Conservation (phyloP, 2,888 invertebrate genomes). For the Zeuzera pyrina region DNA sequence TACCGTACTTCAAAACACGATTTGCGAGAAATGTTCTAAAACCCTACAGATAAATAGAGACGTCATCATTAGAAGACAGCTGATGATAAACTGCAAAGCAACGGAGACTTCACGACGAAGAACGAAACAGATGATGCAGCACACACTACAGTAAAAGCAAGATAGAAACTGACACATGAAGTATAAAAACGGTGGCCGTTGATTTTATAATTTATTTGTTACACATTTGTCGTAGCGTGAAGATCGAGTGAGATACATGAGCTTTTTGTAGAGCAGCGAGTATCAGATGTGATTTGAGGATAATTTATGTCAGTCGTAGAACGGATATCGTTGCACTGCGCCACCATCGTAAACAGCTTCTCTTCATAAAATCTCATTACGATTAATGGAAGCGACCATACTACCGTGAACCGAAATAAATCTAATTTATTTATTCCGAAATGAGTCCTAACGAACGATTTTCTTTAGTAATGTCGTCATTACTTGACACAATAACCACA, state of each 20-base stretch:
- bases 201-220: slow-evolving; percentile 73
- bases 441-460: no score
- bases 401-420: not conserved
- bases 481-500: no score
- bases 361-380: slow-evolving; percentile 27
- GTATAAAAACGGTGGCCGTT: slow-evolving; percentile 65
- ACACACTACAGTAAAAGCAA: slow-evolving; percentile 28
- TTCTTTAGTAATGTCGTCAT: no score
- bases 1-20: slow-evolving; percentile 45
- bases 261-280: slow-evolving; percentile 61
- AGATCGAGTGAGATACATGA: slow-evolving; percentile 67
- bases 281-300: slow-evolving; percentile 68
- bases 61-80: slow-evolving; percentile 55
- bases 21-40: slow-evolving; percentile 46
- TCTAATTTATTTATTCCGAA: no score
- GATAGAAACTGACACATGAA: slow-evolving; percentile 37
- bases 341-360: slow-evolving; percentile 50
- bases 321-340: slow-evolving; percentile 44
- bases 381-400: slow-evolving; percentile 12
- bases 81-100: slow-evolving; percentile 57
- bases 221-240: slow-evolving; percentile 73
- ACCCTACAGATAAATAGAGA: slow-evolving; percentile 49
- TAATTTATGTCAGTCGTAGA: slow-evolving; percentile 68
- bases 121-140: slow-evolving; percentile 36
- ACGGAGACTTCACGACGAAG: slow-evolving; percentile 42